phyloP scores from a whole-genome alignment of 1,140 invertebrate genomes.

The Elymnias hypermnestra region DNA sequence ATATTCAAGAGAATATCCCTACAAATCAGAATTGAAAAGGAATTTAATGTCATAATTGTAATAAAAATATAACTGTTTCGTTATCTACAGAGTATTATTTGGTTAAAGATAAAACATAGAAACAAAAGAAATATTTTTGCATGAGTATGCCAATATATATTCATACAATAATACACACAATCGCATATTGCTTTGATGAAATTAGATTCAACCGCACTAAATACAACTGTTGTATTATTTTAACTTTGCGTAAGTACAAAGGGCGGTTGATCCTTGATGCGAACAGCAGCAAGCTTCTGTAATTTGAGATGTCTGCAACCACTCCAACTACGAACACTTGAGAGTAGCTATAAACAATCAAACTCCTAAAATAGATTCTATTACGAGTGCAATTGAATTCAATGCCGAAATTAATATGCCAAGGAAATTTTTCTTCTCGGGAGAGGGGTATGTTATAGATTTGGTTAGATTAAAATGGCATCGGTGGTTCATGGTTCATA shows the following conservation, averaged over 20 bases:
- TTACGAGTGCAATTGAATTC: constrained; percentile 52
- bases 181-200: not conserved
- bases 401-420: constrained; percentile 37
- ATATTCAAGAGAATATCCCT: too few species aligned
- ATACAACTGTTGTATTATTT: not conserved
- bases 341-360: constrained; percentile 42
- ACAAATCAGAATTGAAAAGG: too few species aligned
- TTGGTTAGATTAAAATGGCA: constrained; percentile 31
- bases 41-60: too few species aligned
- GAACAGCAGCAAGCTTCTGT: constrained; percentile 42
- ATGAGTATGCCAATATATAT: too few species aligned
- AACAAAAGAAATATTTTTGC: too few species aligned
- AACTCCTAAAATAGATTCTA: constrained; percentile 58
- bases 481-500: too few species aligned
- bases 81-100: too few species aligned
- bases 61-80: too few species aligned
- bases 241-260: constrained; percentile 4
- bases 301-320: constrained; percentile 50
- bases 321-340: constrained; percentile 43
- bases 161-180: too few species aligned
- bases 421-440: constrained; percentile 37
- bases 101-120: too few species aligned
- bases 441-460: constrained; percentile 32
- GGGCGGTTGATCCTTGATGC: constrained; percentile 36
- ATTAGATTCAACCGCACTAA: not conserved